Conservation (phyloP, 2,113 vertebrate genomes). For the Heteronetta atricapilla region DNA sequence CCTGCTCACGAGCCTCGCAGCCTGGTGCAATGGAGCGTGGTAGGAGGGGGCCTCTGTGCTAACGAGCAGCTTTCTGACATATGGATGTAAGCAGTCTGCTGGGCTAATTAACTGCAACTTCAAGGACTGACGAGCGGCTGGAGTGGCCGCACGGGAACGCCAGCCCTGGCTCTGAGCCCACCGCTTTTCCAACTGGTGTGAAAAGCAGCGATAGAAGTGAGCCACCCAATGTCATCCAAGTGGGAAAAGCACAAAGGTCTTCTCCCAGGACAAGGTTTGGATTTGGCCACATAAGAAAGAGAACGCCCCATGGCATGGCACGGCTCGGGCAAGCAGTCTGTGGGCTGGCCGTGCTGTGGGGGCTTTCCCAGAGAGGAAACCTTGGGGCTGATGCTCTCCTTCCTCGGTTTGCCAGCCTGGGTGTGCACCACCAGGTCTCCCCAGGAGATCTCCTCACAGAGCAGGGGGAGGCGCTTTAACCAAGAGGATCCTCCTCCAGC, state of each 20-base stretch:
- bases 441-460: background rate
- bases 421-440: background rate
- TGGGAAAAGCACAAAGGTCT: background rate
- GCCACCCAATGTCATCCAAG: background rate
- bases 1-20: background rate
- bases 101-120: background rate
- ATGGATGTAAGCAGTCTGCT: background rate
- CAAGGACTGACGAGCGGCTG: background rate
- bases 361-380: no score
- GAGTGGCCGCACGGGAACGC: fast-evolving
- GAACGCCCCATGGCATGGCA: fast-evolving
- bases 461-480: background rate
- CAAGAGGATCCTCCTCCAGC: background rate
- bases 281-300: background rate
- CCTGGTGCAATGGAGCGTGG: fast-evolving
- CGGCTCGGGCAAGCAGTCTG: background rate
- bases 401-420: background rate
- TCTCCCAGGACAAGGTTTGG: background rate
- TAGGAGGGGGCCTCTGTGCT: fast-evolving
- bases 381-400: background rate
- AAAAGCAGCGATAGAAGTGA: background rate
- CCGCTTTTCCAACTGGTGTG: background rate
- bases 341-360: no score
- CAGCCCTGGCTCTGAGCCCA: background rate
- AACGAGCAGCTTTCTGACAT: background rate